Evolutionary conservation across 2,888 invertebrate species (phyloP).

Genomic region (Mythimna loreyi): DNA sequence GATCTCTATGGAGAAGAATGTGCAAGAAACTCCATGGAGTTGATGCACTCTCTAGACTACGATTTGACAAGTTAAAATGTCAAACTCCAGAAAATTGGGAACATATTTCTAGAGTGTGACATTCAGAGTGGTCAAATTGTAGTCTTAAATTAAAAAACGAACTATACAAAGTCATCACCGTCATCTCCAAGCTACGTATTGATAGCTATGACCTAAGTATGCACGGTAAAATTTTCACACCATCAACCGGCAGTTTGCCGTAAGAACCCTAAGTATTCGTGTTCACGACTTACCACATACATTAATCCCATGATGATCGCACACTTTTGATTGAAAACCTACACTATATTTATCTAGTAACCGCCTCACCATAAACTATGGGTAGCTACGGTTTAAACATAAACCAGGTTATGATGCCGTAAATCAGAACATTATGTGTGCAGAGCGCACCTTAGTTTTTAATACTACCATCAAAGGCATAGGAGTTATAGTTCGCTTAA

Average conservation of each 20-base stretch:
- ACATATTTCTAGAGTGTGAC: too few species aligned
- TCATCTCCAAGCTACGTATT: background rate
- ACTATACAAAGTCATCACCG: too few species aligned
- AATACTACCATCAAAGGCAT: slow-evolving; percentile 56
- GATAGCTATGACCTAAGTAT: background rate
- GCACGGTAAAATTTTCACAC: background rate
- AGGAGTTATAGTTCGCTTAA: slow-evolving; percentile 50
- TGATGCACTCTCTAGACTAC: too few species aligned
- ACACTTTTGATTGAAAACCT: slow-evolving; percentile 27
- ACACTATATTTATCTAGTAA: slow-evolving; percentile 41
- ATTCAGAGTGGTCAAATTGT: too few species aligned
- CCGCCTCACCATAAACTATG: slow-evolving; percentile 37
- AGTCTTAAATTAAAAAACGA: too few species aligned
- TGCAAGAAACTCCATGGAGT: too few species aligned
- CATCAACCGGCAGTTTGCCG: background rate
- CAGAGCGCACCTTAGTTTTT: slow-evolving; percentile 52
- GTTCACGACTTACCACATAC: background rate
- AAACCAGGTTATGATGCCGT: slow-evolving; percentile 53
- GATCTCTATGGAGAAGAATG: too few species aligned
- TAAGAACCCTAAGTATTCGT: background rate
- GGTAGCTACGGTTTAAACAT: slow-evolving; percentile 47
- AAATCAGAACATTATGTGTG: slow-evolving; percentile 54
- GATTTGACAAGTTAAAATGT: too few species aligned
- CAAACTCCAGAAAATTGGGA: too few species aligned
- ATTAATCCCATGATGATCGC: slow-evolving; percentile 3